Conservation (phyloP, 2,888 invertebrate species). For the Morpho deidamia region DNA sequence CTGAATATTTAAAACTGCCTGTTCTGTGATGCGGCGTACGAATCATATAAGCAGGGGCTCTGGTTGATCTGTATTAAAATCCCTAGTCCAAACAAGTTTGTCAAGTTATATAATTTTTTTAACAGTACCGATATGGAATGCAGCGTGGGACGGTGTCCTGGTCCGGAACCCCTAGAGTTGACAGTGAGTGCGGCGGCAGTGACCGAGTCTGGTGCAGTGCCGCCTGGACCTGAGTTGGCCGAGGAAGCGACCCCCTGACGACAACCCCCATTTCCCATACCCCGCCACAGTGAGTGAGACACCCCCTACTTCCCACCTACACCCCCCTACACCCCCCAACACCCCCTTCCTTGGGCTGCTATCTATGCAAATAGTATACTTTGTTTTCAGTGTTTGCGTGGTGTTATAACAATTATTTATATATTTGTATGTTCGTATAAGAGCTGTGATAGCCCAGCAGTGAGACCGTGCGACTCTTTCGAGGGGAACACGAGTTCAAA, state of each 20-base stretch:
- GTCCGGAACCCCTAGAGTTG: slow-evolving; percentile 52
- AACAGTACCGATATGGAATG: slow-evolving; percentile 69
- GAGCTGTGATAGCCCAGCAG: too few relatives aligned
- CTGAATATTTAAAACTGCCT: too few relatives aligned
- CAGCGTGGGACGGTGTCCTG: slow-evolving; percentile 60
- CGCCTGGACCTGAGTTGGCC: slow-evolving; percentile 51
- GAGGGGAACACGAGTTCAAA: too few relatives aligned
- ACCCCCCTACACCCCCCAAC: not conserved
- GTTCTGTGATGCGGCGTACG: too few relatives aligned
- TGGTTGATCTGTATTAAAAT: too few relatives aligned
- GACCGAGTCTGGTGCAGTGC: slow-evolving; percentile 33
- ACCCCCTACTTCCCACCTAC: not conserved
- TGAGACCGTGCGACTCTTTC: too few relatives aligned
- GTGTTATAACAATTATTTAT: too few relatives aligned
- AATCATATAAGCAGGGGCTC: too few relatives aligned
- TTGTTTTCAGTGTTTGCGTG: too few relatives aligned
- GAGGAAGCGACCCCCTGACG: slow-evolving; percentile 72
- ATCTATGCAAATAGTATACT: too few relatives aligned
- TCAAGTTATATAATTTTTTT: not conserved
- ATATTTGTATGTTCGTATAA: too few relatives aligned
- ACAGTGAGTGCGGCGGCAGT: slow-evolving; percentile 45
- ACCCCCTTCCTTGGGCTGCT: not conserved
- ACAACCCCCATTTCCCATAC: not conserved
- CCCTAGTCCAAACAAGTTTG: too few relatives aligned
- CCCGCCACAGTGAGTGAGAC: not conserved